Evolutionary conservation across 2,888 invertebrate species (phyloP).

Genomic region (Spisula solida): DNA sequence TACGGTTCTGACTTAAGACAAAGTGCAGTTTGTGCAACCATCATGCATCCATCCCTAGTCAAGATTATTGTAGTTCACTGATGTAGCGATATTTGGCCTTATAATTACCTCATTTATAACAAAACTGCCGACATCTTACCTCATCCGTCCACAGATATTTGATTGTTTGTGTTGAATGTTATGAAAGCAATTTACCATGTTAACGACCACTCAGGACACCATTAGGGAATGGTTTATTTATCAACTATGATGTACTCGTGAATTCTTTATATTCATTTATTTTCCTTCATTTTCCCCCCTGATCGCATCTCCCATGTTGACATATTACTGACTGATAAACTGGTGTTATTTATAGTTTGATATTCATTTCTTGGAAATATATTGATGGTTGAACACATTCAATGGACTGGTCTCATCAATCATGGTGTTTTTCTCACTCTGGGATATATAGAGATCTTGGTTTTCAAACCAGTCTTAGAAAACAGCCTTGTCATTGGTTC

Average conservation of each 20-base stretch:
- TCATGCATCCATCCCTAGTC: background rate
- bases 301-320: no score
- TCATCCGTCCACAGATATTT: background rate
- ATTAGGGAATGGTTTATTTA: background rate
- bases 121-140: background rate
- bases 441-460: no score
- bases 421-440: no score
- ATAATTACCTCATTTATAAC: constrained; percentile 9
- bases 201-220: background rate
- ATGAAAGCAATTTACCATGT: background rate
- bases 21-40: background rate
- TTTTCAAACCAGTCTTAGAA: no score
- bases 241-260: background rate
- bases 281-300: background rate
- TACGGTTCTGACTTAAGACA: background rate
- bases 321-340: no score
- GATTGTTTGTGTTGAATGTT: constrained; percentile 5
- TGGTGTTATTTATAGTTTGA: no score
- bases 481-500: no score
- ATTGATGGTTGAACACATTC: no score
- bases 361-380: no score
- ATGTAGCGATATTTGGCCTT: background rate
- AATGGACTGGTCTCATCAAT: no score
- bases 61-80: background rate
- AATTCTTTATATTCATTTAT: constrained; percentile 13